These are phyloP conservation scores for Uloborus plumipes DNA, from an alignment of 2,888 invertebrate genomes.

Conservation along the genomic window DNA sequence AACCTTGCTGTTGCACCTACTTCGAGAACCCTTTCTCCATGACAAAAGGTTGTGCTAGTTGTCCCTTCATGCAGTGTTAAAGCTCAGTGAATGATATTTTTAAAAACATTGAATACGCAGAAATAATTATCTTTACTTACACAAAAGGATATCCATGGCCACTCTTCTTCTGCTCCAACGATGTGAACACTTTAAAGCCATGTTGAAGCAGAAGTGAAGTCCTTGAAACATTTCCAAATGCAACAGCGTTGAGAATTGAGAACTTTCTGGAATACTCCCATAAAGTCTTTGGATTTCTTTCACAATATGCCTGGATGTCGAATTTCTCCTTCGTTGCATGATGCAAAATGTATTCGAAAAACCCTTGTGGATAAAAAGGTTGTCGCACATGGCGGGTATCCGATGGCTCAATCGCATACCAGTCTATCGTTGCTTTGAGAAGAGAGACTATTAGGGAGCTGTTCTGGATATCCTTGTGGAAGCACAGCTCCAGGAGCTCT, in stretches of 20 bases:
- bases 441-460: constrained; percentile 4
- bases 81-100: no score
- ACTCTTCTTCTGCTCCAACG: constrained; percentile 10
- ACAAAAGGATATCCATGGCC: constrained; percentile 30
- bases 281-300: constrained; percentile 9
- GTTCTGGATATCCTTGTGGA: constrained; percentile 4
- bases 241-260: constrained; percentile 15
- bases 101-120: no score
- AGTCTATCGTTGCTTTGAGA: constrained; percentile 20
- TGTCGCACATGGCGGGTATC: neutral
- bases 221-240: constrained; percentile 24
- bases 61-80: no score
- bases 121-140: constrained; percentile 13
- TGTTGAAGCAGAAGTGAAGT: constrained; percentile 8
- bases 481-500: constrained; percentile 15
- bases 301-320: constrained; percentile 14
- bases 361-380: constrained; percentile 16
- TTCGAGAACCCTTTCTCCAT: no score
- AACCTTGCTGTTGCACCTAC: no score
- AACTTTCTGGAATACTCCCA: constrained; percentile 39
- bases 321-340: constrained; percentile 14
- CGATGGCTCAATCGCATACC: neutral
- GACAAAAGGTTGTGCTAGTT: no score
- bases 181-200: constrained; percentile 25
- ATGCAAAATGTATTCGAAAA: constrained; percentile 16